Evolutionary conservation across 2,797 vertebrate genomes (phyloP), one percentile per base, ranked within the genome.

Genomic region (Catharus ustulatus): DNA sequence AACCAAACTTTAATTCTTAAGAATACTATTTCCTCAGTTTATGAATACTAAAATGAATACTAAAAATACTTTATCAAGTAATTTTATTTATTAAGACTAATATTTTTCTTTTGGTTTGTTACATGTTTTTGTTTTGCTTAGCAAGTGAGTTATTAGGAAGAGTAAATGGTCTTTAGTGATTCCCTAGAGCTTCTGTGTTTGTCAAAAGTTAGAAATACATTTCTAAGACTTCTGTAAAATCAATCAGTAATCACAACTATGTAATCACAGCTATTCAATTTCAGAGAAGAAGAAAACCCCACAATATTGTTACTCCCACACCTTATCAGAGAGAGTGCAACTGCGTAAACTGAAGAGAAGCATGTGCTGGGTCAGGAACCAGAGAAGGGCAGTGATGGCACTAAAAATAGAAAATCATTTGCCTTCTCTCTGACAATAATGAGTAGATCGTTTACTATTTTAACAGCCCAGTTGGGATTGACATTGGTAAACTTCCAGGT

Each of bases 321-420:
- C 8, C 5, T 85, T 72, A 48, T 34, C 43, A 75, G 79, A 48
- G 76, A 36, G 72, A 61, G 49, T 11, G 29, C 36, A 80, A 66
- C 42, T 86, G 69, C 1, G 0, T 86, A 76, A 93, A 72, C 51
- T 54, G 43, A 54, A 86, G 36, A 84, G 69, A 55, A 83, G 40
- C 30, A 38, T 59, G 40, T 81, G 66, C 64, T 94, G 58, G 76
- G 54, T 88, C 69, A 73, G 91, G 83, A 96, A 90, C 46, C 29
- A 86, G 93, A 95, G 90, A 94, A 94, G 93, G 94, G 85, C 83
- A 85, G 1, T 40, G 82, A 58, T 78, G 79, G 30, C 20, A 10
- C 85, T 94, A 93, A 95, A 94, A 95, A 94, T 91, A 96, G 89
- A 86, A 89, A 59, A 91, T 78, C 62, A 84, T 88, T 88, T 59